Conservation (phyloP, 2,797 vertebrate genomes). For the Percopsis omiscomaycus region DNA sequence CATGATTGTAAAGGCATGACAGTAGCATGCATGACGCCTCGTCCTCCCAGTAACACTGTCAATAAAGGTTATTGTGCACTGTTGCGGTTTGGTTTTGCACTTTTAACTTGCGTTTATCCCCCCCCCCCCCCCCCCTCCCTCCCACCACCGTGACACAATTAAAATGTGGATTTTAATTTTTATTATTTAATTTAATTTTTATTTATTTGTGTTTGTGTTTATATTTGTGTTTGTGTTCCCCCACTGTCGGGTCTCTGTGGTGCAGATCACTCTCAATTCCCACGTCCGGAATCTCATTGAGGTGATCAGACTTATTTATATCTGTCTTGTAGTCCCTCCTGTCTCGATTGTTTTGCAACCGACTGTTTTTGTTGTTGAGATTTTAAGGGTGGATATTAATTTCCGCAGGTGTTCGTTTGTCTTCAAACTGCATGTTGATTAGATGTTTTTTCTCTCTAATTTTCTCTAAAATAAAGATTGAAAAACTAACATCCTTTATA, state of each 20-base stretch:
- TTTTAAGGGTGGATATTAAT: conserved; percentile 46
- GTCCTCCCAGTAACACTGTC: conserved; percentile 69
- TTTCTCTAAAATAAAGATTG: background rate
- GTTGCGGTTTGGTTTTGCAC: conserved; percentile 43
- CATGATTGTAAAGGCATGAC: conserved; percentile 70
- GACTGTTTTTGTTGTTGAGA: conserved; percentile 27
- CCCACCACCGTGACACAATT: conserved; percentile 14
- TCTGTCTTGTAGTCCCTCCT: conserved; percentile 54
- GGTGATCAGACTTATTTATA: conserved; percentile 81
- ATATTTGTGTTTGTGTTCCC: conserved; percentile 61
- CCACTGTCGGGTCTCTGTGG: conserved; percentile 72
- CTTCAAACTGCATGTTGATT: conserved; percentile 58
- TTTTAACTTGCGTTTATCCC: conserved; percentile 30
- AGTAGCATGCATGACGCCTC: conserved; percentile 69
- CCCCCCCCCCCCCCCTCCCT: background rate
- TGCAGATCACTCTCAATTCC: conserved; percentile 86
- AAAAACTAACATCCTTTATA: background rate
- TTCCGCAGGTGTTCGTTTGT: conserved; percentile 27
- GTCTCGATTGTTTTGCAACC: conserved; percentile 49
- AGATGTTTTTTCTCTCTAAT: background rate
- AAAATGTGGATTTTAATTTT: conserved; percentile 35
- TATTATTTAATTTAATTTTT: conserved; percentile 65
- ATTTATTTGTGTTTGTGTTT: conserved; percentile 56
- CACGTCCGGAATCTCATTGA: conserved; percentile 87
- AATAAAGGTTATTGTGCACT: conserved; percentile 45